phyloP scores from a whole-genome alignment of 2,113 vertebrate species.

The Gnathonemus longibarbis region DNA sequence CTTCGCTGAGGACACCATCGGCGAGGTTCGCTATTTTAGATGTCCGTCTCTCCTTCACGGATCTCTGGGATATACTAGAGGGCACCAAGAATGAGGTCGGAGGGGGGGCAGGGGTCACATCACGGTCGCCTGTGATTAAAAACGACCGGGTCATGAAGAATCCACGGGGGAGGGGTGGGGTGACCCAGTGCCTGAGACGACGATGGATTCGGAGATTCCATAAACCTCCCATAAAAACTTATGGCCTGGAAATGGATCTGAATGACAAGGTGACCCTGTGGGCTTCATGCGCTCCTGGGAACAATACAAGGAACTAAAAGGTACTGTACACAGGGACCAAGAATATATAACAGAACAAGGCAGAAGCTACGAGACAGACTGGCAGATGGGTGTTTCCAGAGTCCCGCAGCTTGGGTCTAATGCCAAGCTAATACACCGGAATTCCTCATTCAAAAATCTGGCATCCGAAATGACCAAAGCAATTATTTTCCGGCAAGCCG shows the following conservation, averaged over 20 bases:
- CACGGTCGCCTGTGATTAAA: conserved; percentile 18
- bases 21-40: neutral
- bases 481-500: neutral
- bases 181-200: conserved; percentile 21
- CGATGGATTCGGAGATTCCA: conserved; percentile 39
- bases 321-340: neutral
- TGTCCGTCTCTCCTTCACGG: neutral
- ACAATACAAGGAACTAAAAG: neutral
- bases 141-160: conserved; percentile 24
- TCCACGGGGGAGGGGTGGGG: conserved; percentile 16
- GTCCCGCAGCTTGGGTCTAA: neutral
- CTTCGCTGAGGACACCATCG: neutral
- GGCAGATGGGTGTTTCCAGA: neutral
- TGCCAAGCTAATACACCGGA: neutral
- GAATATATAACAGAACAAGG: neutral
- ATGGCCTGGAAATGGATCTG: conserved; percentile 27
- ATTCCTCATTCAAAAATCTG: neutral
- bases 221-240: conserved; percentile 41
- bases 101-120: neutral
- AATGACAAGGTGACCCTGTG: neutral
- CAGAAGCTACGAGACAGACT: neutral
- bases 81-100: neutral
- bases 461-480: neutral
- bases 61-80: neutral
- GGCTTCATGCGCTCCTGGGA: neutral